A percentile compares a stretch with the other conserved stretches of the same genome.
Evolutionary conservation across 2,113 vertebrate genomes (phyloP).

Genomic region (Balaenoptera acutorostrata): DNA sequence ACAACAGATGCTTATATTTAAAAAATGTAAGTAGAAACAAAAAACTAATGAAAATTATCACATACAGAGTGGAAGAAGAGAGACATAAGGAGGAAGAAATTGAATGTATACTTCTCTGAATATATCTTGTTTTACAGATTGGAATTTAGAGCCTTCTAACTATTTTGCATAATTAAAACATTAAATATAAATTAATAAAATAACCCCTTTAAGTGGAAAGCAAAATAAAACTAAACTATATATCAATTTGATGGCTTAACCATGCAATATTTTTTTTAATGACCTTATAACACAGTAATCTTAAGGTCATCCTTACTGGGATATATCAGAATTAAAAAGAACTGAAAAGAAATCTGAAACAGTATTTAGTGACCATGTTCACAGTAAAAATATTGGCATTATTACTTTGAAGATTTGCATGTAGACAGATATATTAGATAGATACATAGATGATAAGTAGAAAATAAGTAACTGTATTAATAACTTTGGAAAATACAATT

Average conservation of each 20-base stretch:
- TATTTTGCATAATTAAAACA: background rate
- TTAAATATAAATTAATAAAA: background rate
- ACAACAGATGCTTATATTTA: background rate
- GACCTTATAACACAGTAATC: background rate
- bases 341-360: background rate
- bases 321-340: background rate
- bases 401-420: background rate
- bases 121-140: background rate
- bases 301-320: rapidly evolving
- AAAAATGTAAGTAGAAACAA: background rate
- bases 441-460: background rate
- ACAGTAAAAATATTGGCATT: background rate
- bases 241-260: background rate
- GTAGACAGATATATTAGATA: background rate
- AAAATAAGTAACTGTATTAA: background rate
- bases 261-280: background rate
- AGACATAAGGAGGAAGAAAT: background rate
- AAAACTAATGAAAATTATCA: background rate
- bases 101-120: background rate
- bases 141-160: background rate
- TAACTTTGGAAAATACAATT: background rate
- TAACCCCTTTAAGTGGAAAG: background rate
- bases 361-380: background rate
- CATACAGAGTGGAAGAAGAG: background rate
- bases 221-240: background rate